Conservation (phyloP, 2,113 vertebrate species). For the Salvelinus sp. region DNA sequence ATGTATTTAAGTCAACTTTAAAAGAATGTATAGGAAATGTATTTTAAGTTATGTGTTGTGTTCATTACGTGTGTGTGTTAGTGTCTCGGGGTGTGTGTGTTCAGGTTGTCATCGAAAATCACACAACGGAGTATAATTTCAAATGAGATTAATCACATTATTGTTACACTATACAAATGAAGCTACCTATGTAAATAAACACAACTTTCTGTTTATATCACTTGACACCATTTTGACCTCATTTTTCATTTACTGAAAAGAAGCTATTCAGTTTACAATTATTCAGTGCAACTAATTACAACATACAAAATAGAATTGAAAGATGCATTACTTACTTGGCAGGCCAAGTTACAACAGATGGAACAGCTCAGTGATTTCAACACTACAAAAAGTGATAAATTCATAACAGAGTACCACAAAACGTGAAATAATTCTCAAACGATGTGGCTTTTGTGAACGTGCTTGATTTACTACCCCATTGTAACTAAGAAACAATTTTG, state of each 20-base stretch:
- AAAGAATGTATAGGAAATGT: constrained; percentile 12
- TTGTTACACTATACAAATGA: too few species aligned
- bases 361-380: too few species aligned
- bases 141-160: not conserved
- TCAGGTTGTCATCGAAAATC: not conserved
- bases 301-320: not conserved
- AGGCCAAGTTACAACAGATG: too few species aligned
- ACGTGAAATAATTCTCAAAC: too few species aligned
- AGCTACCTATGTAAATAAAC: not conserved
- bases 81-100: not conserved
- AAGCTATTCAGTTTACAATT: constrained; percentile 1
- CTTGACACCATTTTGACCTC: not conserved
- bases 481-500: too few species aligned
- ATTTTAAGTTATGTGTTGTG: not conserved
- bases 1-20: constrained; percentile 9
- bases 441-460: too few species aligned
- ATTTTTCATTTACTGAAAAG: not conserved
- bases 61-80: not conserved
- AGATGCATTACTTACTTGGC: too few species aligned
- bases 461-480: too few species aligned
- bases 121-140: too few species aligned
- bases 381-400: too few species aligned
- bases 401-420: too few species aligned
- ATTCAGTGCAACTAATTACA: not conserved
- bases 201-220: not conserved